These are phyloP conservation scores for Callithrix jacchus DNA, from an alignment of 2,113 vertebrate genomes.

Conservation along the genomic window DNA sequence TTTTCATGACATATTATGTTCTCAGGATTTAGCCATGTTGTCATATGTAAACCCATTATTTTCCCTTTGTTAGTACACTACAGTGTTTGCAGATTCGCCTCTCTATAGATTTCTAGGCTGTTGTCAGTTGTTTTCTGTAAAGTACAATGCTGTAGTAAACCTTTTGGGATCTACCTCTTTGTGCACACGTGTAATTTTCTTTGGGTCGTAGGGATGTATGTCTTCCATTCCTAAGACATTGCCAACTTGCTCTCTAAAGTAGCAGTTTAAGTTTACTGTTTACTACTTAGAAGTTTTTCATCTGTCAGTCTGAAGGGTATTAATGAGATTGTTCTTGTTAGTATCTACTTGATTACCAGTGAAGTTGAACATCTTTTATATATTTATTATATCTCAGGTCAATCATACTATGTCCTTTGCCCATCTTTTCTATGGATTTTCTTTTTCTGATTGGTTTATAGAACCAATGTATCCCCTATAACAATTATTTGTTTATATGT, in stretches of 20 bases:
- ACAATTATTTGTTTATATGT: not conserved
- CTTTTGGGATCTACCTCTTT: not conserved
- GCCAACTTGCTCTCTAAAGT: not conserved
- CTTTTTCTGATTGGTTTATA: conserved; percentile 26
- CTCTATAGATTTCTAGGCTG: not conserved
- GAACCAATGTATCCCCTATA: not conserved
- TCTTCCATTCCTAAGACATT: not conserved
- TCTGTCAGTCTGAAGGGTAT: not conserved
- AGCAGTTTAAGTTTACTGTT: not conserved
- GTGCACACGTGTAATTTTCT: not conserved
- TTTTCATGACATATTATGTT: not conserved
- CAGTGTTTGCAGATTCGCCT: not conserved
- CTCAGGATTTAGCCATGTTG: not conserved
- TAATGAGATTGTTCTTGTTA: not conserved
- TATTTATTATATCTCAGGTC: not conserved
- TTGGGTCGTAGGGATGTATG: not conserved
- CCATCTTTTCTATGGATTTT: not conserved
- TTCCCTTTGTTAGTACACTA: not conserved
- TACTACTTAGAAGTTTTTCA: not conserved
- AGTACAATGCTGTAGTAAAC: not conserved
- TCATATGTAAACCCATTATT: not conserved
- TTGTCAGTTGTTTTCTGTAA: not conserved
- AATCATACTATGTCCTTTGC: not conserved
- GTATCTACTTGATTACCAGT: not conserved
- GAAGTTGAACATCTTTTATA: not conserved